Base-by-base conservation (phyloP, 2,113 vertebrate genomes). In the Leuciscus idus region DNA sequence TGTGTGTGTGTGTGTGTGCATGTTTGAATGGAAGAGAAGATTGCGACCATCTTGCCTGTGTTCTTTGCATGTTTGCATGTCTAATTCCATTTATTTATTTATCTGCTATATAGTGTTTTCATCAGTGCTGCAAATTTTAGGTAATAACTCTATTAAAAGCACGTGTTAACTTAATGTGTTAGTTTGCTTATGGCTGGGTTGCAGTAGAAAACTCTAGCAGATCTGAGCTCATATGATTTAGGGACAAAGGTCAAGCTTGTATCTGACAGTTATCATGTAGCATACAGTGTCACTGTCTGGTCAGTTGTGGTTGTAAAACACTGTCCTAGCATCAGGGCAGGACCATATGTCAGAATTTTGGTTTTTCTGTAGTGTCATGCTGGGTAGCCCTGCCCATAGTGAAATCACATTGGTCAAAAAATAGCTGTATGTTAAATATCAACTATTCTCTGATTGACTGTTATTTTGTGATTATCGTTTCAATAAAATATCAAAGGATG, bases 1-100 rank as follows among this genome's bases (percentile, higher is more conserved):
- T 81, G 61, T 61, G 75, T 81, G 68, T 64, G 50, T 85, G 64
- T 85, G 73, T 83, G 33, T 81, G 61, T 61, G 76, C 26, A 1
- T 66, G 64, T 68, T 33, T 68, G 15, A 66, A 13, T 64, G 28
- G 4, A 64, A 30, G 11, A 28, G 13, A 50, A 50, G 26, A 30
- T 12, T 48, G 12, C 15, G 15, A 76, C 48, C 26, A 15, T 48
- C 11, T 48, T 46, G 39, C 46, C 39, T 74, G 5, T 43, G 36
- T 28, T 15, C 43, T 28, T 26, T 33, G 78, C 21, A n/a, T 87
- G 79, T 64, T 73, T 78, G 43, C 73, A 70, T 74, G 6, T 36
- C 21, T 30, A 52, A 4, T 76, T 46, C 21, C 17, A 39, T 43
- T 43, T 43, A 23, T 6, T 19, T 57, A 21, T 57, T 21, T 2